Conservation (phyloP, 2,797 vertebrate genomes). For the Notolabrus celidotus region DNA sequence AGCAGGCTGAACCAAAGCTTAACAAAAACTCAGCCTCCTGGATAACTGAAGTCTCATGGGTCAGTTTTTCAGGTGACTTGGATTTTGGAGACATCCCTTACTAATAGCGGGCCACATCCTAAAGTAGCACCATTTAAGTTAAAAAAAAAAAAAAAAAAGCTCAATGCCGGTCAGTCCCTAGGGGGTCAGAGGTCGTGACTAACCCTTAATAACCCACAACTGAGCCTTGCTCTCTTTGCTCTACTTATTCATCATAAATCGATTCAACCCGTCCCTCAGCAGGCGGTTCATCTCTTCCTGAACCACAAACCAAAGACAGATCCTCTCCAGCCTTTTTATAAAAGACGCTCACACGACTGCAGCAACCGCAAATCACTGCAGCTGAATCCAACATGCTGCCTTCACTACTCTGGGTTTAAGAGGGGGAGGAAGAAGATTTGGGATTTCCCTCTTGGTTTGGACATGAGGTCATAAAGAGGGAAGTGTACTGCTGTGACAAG, state of each 20-base stretch:
- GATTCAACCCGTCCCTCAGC: slow-evolving; percentile 45
- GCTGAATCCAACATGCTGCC: slow-evolving; percentile 42
- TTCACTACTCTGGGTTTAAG: slow-evolving; percentile 20
- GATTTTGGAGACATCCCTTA: no score
- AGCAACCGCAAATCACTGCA: slow-evolving; percentile 53
- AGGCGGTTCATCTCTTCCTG: slow-evolving; percentile 19
- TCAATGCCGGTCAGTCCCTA: slow-evolving; percentile 17
- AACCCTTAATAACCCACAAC: slow-evolving; percentile 36
- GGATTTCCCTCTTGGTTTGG: slow-evolving; percentile 22
- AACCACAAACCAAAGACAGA: slow-evolving; percentile 63
- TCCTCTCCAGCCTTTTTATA: slow-evolving; percentile 49
- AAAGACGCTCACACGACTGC: slow-evolving; percentile 24
- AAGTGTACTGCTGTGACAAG: background rate
- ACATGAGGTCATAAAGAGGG: slow-evolving; percentile 25
- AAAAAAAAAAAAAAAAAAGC: no score
- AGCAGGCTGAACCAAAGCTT: no score
- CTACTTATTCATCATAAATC: slow-evolving; percentile 52
- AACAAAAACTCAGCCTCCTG: no score
- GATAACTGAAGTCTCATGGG: no score
- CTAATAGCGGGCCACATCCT: no score
- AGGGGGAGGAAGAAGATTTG: slow-evolving; percentile 14
- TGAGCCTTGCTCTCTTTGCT: slow-evolving; percentile 33
- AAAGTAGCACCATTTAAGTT: no score
- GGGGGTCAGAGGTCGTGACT: slow-evolving; percentile 26
- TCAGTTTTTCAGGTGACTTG: no score